Conservation (phyloP, 2,797 vertebrate species). For the Tragopan temminckii region DNA sequence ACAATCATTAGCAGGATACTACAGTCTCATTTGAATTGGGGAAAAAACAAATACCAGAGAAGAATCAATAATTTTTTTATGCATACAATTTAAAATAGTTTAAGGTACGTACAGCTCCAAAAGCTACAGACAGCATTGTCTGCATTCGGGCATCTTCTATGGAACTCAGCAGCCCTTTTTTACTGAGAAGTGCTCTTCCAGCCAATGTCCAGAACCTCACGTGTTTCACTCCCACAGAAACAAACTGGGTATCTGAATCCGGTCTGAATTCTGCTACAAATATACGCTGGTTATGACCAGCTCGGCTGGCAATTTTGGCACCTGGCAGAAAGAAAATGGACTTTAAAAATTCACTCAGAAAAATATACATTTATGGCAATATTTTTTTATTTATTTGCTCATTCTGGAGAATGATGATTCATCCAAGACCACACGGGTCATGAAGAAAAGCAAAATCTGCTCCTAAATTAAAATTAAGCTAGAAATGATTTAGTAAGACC, state of each 20-base stretch:
- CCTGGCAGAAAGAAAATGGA: conserved; percentile 80
- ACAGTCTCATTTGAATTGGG: not conserved
- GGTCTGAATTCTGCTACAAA: conserved; percentile 99
- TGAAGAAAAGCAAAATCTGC: not conserved
- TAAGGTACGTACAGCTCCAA: conserved; percentile 93
- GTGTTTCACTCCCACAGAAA: conserved; percentile 97
- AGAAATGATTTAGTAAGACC: not conserved
- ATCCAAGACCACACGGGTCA: not conserved
- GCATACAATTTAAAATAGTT: not conserved
- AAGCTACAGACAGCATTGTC: conserved; percentile 97
- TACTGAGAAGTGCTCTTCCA: conserved; percentile 93
- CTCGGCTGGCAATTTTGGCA: conserved; percentile 93
- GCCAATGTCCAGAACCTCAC: conserved; percentile 97
- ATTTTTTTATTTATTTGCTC: not conserved
- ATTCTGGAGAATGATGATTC: not conserved
- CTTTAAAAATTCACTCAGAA: not conserved
- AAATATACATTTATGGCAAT: not conserved
- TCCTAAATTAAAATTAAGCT: not conserved
- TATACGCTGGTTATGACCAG: conserved; percentile 94
- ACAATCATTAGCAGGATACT: not conserved
- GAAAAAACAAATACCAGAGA: not conserved
- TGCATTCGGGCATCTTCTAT: conserved; percentile 96
- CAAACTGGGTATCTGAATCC: conserved; percentile 98
- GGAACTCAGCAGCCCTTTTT: conserved; percentile 94
- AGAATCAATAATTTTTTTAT: not conserved